Conservation (phyloP, 1,140 invertebrate species). For the Sogatella furcifera region DNA sequence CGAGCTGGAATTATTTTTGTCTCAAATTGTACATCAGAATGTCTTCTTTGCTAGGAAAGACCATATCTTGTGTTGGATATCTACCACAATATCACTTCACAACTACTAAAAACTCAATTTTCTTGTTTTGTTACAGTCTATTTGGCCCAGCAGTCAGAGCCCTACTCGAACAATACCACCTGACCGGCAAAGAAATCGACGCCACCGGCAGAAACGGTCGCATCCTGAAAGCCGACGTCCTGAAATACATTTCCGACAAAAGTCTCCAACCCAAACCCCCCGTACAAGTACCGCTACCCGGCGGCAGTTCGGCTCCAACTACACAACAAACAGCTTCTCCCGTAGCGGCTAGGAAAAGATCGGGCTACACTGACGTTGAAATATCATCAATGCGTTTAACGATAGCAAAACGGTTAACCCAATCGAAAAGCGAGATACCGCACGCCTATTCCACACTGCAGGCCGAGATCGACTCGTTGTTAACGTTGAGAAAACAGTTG, state of each 20-base stretch:
- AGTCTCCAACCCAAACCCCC: constrained; percentile 38
- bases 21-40: too few relatives aligned
- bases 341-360: constrained; percentile 26
- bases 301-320: constrained; percentile 32
- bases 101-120: too few relatives aligned
- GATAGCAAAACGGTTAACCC: constrained; percentile 79
- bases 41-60: too few relatives aligned
- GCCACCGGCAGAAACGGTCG: constrained; percentile 45
- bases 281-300: constrained; percentile 31
- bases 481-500: constrained; percentile 56
- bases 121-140: constrained; percentile 25
- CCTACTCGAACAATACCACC: constrained; percentile 46
- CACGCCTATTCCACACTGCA: constrained; percentile 92
- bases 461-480: constrained; percentile 68
- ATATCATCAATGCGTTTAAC: constrained; percentile 65
- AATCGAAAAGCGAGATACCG: constrained; percentile 78
- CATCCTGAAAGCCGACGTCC: constrained; percentile 52
- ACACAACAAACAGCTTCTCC: constrained; percentile 28
- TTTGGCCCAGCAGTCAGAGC: constrained; percentile 51
- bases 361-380: constrained; percentile 49
- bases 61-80: too few relatives aligned
- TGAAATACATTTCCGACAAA: constrained; percentile 43
- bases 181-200: constrained; percentile 38
- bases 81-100: too few relatives aligned
- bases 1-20: too few relatives aligned